Percentiles rank a stretch among this genome's conserved stretches.
Evolutionary conservation across 2,797 vertebrate species (phyloP).

Genomic region (Podarcis siculus): DNA sequence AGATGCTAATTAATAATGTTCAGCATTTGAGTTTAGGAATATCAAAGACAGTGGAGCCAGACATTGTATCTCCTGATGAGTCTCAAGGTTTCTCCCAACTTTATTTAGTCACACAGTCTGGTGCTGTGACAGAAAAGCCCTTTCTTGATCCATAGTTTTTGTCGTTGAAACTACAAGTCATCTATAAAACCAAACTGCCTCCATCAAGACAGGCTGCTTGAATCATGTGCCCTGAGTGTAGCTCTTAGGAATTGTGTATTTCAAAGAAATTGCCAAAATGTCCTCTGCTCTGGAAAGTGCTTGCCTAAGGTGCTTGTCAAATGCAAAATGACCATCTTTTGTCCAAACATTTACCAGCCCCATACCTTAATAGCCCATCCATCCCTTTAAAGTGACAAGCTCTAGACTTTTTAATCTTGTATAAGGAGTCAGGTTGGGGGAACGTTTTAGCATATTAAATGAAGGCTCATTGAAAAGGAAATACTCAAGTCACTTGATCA

Average conservation of each 20-base stretch:
- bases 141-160: background rate
- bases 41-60: background rate
- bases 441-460: background rate
- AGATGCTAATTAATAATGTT: conserved; percentile 8
- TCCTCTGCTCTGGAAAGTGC: background rate
- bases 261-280: background rate
- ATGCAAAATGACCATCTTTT: background rate
- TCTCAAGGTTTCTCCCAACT: background rate
- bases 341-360: background rate
- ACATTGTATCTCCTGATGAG: background rate
- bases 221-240: background rate
- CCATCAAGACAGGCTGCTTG: background rate
- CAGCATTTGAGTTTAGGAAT: background rate
- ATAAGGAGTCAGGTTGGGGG: background rate
- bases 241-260: background rate
- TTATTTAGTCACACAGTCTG: background rate
- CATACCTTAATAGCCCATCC: background rate
- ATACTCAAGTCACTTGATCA: background rate
- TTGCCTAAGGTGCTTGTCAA: background rate
- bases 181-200: background rate
- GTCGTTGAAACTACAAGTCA: background rate
- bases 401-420: background rate
- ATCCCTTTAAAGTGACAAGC: background rate
- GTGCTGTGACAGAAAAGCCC: background rate
- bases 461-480: background rate